These are phyloP conservation scores for Grallaria varia DNA, from an alignment of 2,113 vertebrate genomes.

Conservation along the genomic window DNA sequence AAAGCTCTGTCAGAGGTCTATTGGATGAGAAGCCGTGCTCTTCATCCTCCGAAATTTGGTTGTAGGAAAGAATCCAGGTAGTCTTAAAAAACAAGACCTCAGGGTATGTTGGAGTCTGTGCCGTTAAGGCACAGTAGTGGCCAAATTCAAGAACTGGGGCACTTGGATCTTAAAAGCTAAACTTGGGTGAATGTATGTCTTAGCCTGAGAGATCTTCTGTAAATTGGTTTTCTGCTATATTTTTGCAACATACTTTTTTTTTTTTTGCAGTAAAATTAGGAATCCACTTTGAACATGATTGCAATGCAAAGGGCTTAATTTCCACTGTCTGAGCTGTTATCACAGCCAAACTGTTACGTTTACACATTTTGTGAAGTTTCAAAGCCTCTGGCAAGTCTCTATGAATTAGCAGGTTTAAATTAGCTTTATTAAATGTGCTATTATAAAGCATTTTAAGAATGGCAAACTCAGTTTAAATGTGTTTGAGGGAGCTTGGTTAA, in stretches of 20 bases:
- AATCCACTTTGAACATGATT: conserved; percentile 16
- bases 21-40: not conserved
- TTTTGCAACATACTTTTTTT: not conserved
- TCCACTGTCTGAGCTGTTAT: conserved; percentile 67
- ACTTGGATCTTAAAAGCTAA: not conserved
- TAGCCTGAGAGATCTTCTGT: not conserved
- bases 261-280: not conserved
- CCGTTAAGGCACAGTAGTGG: not conserved
- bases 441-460: conserved; percentile 71
- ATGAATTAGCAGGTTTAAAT: conserved; percentile 78
- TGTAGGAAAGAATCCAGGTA: not conserved
- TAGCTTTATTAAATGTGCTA: conserved; percentile 78
- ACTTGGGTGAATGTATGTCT: not conserved
- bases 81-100: not conserved
- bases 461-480: conserved; percentile 58
- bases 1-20: not conserved
- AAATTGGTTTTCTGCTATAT: not conserved
- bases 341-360: conserved; percentile 69
- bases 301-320: conserved; percentile 50
- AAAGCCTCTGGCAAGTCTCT: conserved; percentile 73
- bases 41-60: not conserved
- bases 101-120: not conserved
- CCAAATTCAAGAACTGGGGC: not conserved
- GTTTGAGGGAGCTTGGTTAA: conserved; percentile 72
- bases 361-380: conserved; percentile 70